A percentile compares a stretch with the other conserved stretches of the same genome.
Evolutionary conservation across 1,140 invertebrate species (phyloP).

Genomic region (Drosophila chauvacae): DNA sequence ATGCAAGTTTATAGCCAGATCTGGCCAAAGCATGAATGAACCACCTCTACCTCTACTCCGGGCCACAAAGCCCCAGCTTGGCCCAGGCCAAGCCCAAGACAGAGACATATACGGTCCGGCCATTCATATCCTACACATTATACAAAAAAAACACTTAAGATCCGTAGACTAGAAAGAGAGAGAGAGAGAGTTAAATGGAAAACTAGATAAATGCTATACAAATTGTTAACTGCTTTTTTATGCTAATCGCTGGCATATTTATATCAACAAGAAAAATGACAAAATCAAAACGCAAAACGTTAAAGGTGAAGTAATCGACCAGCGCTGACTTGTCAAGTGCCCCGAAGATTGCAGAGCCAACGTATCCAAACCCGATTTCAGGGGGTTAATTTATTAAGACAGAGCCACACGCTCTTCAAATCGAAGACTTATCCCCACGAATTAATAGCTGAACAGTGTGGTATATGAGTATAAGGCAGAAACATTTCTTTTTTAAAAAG

Average conservation of each 20-base stretch:
- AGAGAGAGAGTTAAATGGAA: slow-evolving; percentile 54
- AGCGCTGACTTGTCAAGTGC: slow-evolving; percentile 50
- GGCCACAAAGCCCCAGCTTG: slow-evolving; percentile 12
- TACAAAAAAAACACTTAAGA: slow-evolving; percentile 72
- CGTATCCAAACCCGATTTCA: slow-evolving; percentile 20
- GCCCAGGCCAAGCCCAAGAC: slow-evolving; percentile 24
- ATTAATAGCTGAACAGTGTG: slow-evolving; percentile 31
- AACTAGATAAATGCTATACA: slow-evolving; percentile 83
- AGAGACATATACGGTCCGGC: slow-evolving; percentile 45
- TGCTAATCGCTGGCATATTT: slow-evolving; percentile 77
- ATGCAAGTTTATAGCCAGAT: slow-evolving; percentile 34
- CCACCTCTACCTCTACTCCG: slow-evolving; percentile 1
- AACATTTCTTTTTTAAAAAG: too few species aligned
- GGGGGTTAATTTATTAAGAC: slow-evolving; percentile 54
- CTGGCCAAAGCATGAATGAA: slow-evolving; percentile 50
- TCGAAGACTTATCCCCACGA: slow-evolving; percentile 33
- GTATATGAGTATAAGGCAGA: background rate
- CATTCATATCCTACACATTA: slow-evolving; percentile 67
- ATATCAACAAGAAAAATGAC: slow-evolving; percentile 70
- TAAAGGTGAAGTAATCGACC: slow-evolving; percentile 53
- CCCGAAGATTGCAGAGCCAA: slow-evolving; percentile 30
- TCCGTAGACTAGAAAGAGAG: slow-evolving; percentile 4
- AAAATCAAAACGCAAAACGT: slow-evolving; percentile 78
- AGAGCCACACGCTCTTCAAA: slow-evolving; percentile 32
- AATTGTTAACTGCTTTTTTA: slow-evolving; percentile 84